Percentiles rank a stretch among this genome's conserved stretches.
phyloP scores from a whole-genome alignment of 2,888 invertebrate species.

The Cabera pusaria region DNA sequence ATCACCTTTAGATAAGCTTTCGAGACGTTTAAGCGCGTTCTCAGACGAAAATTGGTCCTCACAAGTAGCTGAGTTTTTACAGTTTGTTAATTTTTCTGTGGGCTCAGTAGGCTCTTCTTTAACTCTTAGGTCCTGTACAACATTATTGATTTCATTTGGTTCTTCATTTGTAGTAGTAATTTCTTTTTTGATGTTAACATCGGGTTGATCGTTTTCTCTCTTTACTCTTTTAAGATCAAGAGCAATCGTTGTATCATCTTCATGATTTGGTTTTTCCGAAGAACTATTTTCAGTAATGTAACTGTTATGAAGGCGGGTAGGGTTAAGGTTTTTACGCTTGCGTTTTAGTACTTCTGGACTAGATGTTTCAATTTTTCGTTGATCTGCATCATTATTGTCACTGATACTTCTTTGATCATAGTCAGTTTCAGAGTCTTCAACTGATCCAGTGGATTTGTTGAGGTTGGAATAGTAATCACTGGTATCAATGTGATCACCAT shows the following conservation, averaged over 20 bases:
- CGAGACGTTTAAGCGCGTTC: slow-evolving; percentile 89
- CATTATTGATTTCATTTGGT: slow-evolving; percentile 48
- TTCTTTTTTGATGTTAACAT: slow-evolving; percentile 54
- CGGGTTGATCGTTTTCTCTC: slow-evolving; percentile 46
- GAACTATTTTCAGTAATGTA: slow-evolving; percentile 44
- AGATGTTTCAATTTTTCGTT: slow-evolving; percentile 74
- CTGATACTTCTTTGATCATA: slow-evolving; percentile 71
- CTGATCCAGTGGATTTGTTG: slow-evolving; percentile 66
- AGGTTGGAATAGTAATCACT: slow-evolving; percentile 70
- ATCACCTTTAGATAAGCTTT: slow-evolving; percentile 91
- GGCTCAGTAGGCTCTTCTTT: slow-evolving; percentile 66
- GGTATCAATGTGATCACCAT: slow-evolving; percentile 80
- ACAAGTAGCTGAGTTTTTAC: slow-evolving; percentile 37
- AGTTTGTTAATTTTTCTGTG: slow-evolving; percentile 47
- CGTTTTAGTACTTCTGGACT: slow-evolving; percentile 87
- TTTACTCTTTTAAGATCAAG: slow-evolving; percentile 68
- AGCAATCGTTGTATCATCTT: slow-evolving; percentile 45
- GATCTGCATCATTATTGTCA: slow-evolving; percentile 67
- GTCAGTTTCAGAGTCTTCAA: slow-evolving; percentile 73
- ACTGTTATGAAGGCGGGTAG: slow-evolving; percentile 88
- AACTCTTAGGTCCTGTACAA: slow-evolving; percentile 60
- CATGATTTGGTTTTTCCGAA: slow-evolving; percentile 44
- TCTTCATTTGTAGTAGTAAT: slow-evolving; percentile 53
- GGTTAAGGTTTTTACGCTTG: slow-evolving; percentile 95
- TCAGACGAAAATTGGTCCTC: slow-evolving; percentile 75